Evolutionary conservation across 2,888 invertebrate genomes (phyloP).

Genomic region (Meghimatium bilineatum): DNA sequence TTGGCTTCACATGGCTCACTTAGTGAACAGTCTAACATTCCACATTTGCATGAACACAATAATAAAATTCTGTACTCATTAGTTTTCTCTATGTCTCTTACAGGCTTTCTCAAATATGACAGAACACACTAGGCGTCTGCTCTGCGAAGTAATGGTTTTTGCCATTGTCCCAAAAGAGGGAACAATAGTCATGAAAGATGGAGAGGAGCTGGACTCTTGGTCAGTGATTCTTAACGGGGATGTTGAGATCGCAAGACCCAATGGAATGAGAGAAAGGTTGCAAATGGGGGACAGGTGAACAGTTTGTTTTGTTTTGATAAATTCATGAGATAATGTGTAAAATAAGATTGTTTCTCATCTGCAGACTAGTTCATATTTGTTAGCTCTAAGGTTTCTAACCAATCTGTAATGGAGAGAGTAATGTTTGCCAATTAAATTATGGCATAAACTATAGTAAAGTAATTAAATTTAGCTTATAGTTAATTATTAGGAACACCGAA

Average conservation of each 20-base stretch:
- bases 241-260: constrained; percentile 90
- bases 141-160: constrained; percentile 95
- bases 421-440: no score
- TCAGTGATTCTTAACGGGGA: constrained; percentile 98
- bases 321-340: neutral
- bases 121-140: constrained; percentile 91
- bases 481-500: no score
- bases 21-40: no score
- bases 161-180: constrained; percentile 98
- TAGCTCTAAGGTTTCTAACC: no score
- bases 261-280: constrained; percentile 87
- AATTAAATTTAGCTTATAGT: no score
- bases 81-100: neutral
- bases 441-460: no score
- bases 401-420: no score
- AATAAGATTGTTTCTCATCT: no score
- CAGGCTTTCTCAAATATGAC: constrained; percentile 98
- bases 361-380: no score
- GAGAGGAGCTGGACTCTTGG: constrained; percentile 99
- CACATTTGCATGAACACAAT: neutral
- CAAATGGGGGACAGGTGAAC: constrained; percentile 88
- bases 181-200: constrained; percentile 97
- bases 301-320: neutral
- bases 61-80: neutral
- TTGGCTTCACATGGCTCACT: no score